Conservation (phyloP, 2,797 vertebrate genomes). For the Ptychadena robeensis region DNA sequence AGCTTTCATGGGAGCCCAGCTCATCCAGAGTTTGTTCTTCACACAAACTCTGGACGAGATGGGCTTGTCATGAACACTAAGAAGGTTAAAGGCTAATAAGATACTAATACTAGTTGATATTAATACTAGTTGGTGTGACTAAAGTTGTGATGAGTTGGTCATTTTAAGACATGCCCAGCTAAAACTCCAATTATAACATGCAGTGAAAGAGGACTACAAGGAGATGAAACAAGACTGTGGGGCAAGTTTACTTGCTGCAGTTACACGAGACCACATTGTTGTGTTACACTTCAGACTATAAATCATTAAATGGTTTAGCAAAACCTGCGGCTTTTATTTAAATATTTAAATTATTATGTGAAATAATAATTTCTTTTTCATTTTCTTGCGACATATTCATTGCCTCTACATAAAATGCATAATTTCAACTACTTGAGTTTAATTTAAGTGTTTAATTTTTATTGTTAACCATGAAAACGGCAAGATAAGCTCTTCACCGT, state of each 20-base stretch:
- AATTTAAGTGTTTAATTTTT: constrained; percentile 59
- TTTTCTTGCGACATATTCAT: constrained; percentile 54
- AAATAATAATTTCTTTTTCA: constrained; percentile 47
- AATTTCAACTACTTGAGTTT: constrained; percentile 51
- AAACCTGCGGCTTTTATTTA: constrained; percentile 26
- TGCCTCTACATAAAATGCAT: constrained; percentile 56
- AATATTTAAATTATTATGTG: constrained; percentile 40
- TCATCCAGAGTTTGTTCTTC: too few relatives aligned
- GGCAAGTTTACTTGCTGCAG: background rate
- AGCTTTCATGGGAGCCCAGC: too few relatives aligned
- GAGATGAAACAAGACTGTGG: too few relatives aligned
- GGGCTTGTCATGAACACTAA: too few relatives aligned
- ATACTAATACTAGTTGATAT: too few relatives aligned
- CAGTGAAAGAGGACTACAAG: too few relatives aligned
- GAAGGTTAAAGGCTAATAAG: too few relatives aligned
- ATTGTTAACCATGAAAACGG: constrained; percentile 57
- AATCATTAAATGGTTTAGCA: constrained; percentile 2
- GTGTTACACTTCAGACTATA: background rate
- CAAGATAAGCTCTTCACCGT: constrained; percentile 50
- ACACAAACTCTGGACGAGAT: too few relatives aligned
- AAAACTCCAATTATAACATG: too few relatives aligned
- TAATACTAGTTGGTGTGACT: too few relatives aligned
- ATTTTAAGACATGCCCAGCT: too few relatives aligned
- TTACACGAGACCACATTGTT: background rate
- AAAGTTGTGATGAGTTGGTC: too few relatives aligned